Evolutionary conservation across 2,797 vertebrate species (phyloP).

Genomic region (Squalus acanthias): DNA sequence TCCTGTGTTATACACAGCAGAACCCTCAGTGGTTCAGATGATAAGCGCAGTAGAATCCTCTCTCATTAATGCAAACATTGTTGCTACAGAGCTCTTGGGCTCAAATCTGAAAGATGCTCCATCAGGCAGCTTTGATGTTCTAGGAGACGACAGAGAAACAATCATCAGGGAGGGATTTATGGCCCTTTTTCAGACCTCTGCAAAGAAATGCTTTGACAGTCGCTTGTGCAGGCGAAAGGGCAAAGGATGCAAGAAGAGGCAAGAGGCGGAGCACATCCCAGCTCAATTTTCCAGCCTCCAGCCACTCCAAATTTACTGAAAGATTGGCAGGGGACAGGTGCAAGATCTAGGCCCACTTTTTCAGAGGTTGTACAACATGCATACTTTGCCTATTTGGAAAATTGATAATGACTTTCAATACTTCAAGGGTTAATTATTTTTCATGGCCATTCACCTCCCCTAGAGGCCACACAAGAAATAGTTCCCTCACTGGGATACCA

Average conservation of each 20-base stretch:
- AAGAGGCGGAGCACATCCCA: background rate
- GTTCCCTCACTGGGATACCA: slow-evolving; percentile 48
- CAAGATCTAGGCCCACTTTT: background rate
- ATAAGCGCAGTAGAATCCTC: background rate
- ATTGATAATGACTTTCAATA: background rate
- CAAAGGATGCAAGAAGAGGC: background rate
- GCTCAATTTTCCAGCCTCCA: background rate
- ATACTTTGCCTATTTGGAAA: background rate
- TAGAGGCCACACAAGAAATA: slow-evolving; percentile 58
- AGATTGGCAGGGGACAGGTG: background rate
- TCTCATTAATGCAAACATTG: background rate
- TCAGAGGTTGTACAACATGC: background rate
- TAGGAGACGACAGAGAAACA: background rate
- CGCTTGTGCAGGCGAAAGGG: background rate
- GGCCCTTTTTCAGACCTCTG: too few relatives aligned
- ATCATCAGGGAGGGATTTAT: background rate
- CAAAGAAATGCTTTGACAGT: background rate
- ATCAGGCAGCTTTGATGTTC: background rate
- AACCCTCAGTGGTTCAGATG: background rate
- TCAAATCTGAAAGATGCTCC: background rate
- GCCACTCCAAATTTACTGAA: background rate
- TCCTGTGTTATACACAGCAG: background rate
- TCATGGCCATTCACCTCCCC: slow-evolving; percentile 58
- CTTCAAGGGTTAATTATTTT: slow-evolving; percentile 46
- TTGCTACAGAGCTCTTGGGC: background rate